A percentile compares a stretch with the other conserved stretches of the same genome.
Conservation (phyloP, 2,113 vertebrate species). For the Alligator sinensis region DNA sequence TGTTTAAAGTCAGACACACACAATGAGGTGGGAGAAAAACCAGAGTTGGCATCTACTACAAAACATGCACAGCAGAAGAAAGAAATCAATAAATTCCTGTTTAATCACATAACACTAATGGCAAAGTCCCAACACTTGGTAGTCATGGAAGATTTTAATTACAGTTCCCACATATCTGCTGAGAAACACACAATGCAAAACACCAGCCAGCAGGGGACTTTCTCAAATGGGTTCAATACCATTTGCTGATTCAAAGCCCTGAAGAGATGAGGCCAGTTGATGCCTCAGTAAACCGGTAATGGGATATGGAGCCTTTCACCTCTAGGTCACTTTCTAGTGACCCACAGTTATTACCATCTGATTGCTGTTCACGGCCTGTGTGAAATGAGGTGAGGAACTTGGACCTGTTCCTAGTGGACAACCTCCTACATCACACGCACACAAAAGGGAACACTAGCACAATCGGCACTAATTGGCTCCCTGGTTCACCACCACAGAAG, state of each 20-base stretch:
- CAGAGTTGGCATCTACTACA: not conserved
- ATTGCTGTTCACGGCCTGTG: slow-evolving; percentile 45
- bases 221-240: slow-evolving; percentile 43
- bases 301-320: slow-evolving; percentile 65
- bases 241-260: slow-evolving; percentile 42
- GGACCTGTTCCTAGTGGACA: slow-evolving; percentile 30
- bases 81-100: slow-evolving; percentile 56
- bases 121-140: slow-evolving; percentile 34
- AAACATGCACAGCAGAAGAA: not conserved
- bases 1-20: not conserved
- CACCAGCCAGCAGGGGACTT: slow-evolving; percentile 16
- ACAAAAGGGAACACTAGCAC: not conserved
- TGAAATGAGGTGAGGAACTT: slow-evolving; percentile 56
- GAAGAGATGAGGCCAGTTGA: slow-evolving; percentile 17
- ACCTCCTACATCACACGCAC: slow-evolving; percentile 13
- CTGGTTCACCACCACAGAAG: not conserved
- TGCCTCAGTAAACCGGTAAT: slow-evolving; percentile 55
- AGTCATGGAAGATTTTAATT: slow-evolving; percentile 54
- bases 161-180: slow-evolving; percentile 41
- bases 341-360: slow-evolving; percentile 56
- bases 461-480: slow-evolving; percentile 25
- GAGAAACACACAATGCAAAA: slow-evolving; percentile 57
- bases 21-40: slow-evolving; percentile 1
- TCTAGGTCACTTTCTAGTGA: slow-evolving; percentile 56
- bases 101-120: slow-evolving; percentile 37